Percentiles rank a stretch among this genome's conserved stretches.
These are phyloP conservation scores for Melieria omissa DNA, from an alignment of 2,888 invertebrate genomes.

Conservation along the genomic window DNA sequence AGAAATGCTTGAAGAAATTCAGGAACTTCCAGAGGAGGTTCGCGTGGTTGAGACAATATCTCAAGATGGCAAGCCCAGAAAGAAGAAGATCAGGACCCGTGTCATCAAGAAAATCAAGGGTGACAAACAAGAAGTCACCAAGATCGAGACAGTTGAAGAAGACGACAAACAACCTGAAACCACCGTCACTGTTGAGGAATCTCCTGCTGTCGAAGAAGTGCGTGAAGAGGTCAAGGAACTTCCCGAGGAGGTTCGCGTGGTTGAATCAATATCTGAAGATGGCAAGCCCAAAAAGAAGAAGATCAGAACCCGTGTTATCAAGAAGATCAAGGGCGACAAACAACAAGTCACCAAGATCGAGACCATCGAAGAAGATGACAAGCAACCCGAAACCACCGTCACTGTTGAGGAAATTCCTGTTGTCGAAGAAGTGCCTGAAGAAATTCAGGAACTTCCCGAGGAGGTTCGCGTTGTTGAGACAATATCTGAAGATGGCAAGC, in stretches of 20 bases:
- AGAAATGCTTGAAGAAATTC: slow-evolving; percentile 34
- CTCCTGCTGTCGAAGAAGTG: slow-evolving; percentile 29
- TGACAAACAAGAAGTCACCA: slow-evolving; percentile 43
- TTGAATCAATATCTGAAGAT: slow-evolving; percentile 41
- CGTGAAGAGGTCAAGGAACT: slow-evolving; percentile 38
- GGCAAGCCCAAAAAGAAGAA: slow-evolving; percentile 42
- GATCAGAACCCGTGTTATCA: slow-evolving; percentile 43
- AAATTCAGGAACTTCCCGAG: slow-evolving; percentile 43
- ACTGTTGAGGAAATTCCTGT: slow-evolving; percentile 43
- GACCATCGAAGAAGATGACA: slow-evolving; percentile 47
- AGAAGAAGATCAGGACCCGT: slow-evolving; percentile 44
- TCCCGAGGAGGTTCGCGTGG: slow-evolving; percentile 41
- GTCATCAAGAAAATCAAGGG: slow-evolving; percentile 44
- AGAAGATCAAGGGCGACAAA: slow-evolving; percentile 43
- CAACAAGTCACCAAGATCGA: slow-evolving; percentile 47
- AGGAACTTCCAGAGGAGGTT: slow-evolving; percentile 43
- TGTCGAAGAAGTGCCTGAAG: slow-evolving; percentile 34
- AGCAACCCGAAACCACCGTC: slow-evolving; percentile 42
- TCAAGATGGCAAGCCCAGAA: slow-evolving; percentile 42
- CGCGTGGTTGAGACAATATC: slow-evolving; percentile 39
- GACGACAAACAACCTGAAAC: slow-evolving; percentile 42
- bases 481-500: slow-evolving; percentile 41
- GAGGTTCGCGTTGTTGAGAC: slow-evolving; percentile 45
- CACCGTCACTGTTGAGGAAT: slow-evolving; percentile 41
- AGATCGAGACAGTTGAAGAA: slow-evolving; percentile 44